These are phyloP conservation scores for Pelosia muscerda DNA, from an alignment of 2,888 invertebrate genomes.

Conservation along the genomic window DNA sequence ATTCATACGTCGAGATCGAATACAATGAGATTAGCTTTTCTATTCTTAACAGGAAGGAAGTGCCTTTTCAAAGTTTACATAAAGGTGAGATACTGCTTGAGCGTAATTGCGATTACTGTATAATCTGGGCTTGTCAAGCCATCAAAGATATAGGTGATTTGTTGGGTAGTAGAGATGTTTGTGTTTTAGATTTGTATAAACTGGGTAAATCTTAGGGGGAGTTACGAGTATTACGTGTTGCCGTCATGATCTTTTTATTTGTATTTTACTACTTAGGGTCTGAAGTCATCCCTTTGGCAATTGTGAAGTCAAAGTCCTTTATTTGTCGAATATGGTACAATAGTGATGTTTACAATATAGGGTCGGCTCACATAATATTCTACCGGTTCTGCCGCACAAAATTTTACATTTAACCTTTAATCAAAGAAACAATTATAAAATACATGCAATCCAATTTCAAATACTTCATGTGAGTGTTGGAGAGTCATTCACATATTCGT, in stretches of 20 bases:
- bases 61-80: slow-evolving; percentile 1
- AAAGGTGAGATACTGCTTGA: background rate
- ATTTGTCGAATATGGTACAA: too few species aligned
- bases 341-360: too few species aligned
- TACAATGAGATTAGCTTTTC: slow-evolving; percentile 31
- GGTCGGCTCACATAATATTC: too few species aligned
- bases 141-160: slow-evolving; percentile 2
- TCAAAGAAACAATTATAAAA: too few species aligned
- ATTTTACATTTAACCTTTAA: too few species aligned
- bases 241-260: background rate
- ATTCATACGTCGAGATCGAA: slow-evolving; percentile 13
- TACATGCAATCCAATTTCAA: too few species aligned
- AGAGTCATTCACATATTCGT: too few species aligned
- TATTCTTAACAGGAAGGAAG: slow-evolving; percentile 30
- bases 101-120: slow-evolving; percentile 5
- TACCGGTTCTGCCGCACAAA: too few species aligned
- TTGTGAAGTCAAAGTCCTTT: too few species aligned
- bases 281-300: background rate
- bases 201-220: background rate
- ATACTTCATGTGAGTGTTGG: too few species aligned
- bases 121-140: slow-evolving; percentile 1
- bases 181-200: background rate
- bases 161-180: background rate
- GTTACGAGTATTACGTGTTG: slow-evolving; percentile 1
- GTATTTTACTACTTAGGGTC: background rate